These are phyloP conservation scores for Rhagoletis zephyria DNA, from an alignment of 1,140 invertebrate species.

Conservation along the genomic window DNA sequence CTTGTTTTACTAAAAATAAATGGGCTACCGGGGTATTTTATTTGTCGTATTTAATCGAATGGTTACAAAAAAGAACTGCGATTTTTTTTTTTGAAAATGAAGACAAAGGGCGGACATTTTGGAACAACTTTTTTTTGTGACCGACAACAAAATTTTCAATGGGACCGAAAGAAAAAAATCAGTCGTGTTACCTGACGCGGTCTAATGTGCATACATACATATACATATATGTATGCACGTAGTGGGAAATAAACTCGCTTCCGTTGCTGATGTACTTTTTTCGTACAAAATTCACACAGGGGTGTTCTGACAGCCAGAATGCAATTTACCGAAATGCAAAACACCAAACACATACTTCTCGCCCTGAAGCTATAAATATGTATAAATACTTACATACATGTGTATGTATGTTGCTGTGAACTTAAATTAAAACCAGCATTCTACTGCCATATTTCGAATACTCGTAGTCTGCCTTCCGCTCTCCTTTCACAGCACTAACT, in stretches of 20 bases:
- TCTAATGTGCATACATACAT: not conserved
- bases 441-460: not conserved
- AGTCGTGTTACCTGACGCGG: too few species aligned
- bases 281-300: not conserved
- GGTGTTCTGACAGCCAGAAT: not conserved
- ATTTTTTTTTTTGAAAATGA: too few species aligned
- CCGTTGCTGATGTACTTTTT: not conserved
- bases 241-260: not conserved
- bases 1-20: too few species aligned
- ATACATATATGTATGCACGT: not conserved
- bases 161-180: too few species aligned
- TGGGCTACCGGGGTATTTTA: too few species aligned
- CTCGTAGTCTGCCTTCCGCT: too few species aligned
- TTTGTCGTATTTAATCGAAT: too few species aligned
- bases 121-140: too few species aligned
- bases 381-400: too few species aligned
- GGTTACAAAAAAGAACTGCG: too few species aligned
- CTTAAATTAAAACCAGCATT: not conserved
- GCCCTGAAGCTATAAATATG: not conserved
- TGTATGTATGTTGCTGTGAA: not conserved
- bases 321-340: conserved; percentile 33
- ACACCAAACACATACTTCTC: not conserved
- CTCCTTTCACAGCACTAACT: not conserved
- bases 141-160: too few species aligned
- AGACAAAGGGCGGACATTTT: too few species aligned